Base-by-base conservation (phyloP, 2,113 vertebrate species). In the Anguilla japonica region DNA sequence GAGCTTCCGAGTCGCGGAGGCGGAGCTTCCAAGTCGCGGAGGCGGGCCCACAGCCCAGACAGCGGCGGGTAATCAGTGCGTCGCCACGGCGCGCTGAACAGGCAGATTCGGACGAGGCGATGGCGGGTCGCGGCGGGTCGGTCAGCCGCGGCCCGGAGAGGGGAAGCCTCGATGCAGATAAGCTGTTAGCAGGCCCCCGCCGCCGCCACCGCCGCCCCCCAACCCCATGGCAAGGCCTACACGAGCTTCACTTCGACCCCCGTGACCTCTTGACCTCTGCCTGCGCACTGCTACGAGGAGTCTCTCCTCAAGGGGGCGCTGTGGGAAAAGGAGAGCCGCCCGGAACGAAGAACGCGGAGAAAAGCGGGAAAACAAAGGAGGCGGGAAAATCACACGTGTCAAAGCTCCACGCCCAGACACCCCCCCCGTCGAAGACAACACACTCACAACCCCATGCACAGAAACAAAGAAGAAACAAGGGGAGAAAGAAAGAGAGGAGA, bases 51-150 rank as follows among this genome's bases (percentile, higher is more conserved):
- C 91, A 88, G 60, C 88, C 86, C 80, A 18, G 14, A 87, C 87
- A 85, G 86, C 87, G 89, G 86, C 18, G 29, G 26, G 84, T 92
- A 90, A 92, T 92, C 87, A 86, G 82, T 8, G 5, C 84, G 86
- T 85, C 87, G 88, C 79, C 84, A 34, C 67, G 83, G 87, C 86
- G 88, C 83, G 82, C 86, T 86, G 88, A 87, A 85, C 83, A 85
- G 87, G 50, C 60, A 82, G 26, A 78, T 71, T 75, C 46, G 79
- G 53, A 86, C 26, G 63, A n/a, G 63, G n/a, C 26, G 26, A n/a
- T 4, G 15, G 5, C 13, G 56, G 56, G 56, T 15, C 14, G 15
- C 14, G 56, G 18, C 18, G 63, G 63, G 63, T 71, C 63, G 7
- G 16, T 22, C 63, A 60, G 50, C 0, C 20, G 22, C 5, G 34